phyloP scores from a whole-genome alignment of 2,797 vertebrate genomes.

The Otolemur crassicaudatus region DNA sequence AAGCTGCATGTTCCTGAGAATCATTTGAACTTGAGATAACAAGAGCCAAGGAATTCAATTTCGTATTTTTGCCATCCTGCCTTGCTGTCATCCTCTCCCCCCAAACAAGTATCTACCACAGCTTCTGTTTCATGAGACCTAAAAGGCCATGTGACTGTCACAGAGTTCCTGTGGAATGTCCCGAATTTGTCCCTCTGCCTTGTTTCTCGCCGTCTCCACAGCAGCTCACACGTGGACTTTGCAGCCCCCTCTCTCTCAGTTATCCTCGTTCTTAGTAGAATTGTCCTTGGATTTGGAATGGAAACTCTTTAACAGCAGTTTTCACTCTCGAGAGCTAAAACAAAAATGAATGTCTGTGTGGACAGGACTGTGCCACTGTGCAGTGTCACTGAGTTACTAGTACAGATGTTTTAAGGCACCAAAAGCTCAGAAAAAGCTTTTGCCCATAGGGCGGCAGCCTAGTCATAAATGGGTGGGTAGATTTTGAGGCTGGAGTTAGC shows the following conservation, averaged over 20 bases:
- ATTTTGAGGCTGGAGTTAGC: not conserved
- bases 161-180: not conserved
- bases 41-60: not conserved
- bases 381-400: not conserved
- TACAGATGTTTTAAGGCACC: not conserved
- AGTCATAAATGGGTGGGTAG: not conserved
- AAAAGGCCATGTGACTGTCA: not conserved
- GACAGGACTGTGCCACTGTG: not conserved
- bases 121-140: not conserved
- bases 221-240: not conserved
- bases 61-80: not conserved
- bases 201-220: not conserved
- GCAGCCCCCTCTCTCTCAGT: not conserved
- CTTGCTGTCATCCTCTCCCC: not conserved
- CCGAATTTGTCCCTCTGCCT: not conserved
- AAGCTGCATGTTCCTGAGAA: not conserved
- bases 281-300: conserved; percentile 21
- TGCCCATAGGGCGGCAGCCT: not conserved
- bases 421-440: not conserved
- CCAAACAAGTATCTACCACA: not conserved
- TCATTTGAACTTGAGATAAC: conserved; percentile 5
- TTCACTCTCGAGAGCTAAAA: not conserved
- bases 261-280: not conserved
- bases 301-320: not conserved
- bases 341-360: not conserved